Conservation (phyloP, 2,888 invertebrate genomes). For the Sisyra terminalis region DNA sequence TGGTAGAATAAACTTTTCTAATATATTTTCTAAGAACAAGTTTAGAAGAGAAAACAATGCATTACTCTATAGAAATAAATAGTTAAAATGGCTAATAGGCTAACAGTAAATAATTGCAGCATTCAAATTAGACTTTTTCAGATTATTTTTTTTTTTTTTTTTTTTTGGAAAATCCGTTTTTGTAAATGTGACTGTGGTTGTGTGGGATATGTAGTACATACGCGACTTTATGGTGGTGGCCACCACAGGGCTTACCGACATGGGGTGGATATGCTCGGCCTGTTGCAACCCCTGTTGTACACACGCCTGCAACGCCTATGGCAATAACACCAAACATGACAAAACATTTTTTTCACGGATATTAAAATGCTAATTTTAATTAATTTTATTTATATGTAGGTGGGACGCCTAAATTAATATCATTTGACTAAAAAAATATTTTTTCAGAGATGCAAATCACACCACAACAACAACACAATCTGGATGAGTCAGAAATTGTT, state of each 20-base stretch:
- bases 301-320: slow-evolving; percentile 5
- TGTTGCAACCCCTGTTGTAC: no score
- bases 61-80: slow-evolving; percentile 3
- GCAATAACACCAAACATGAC: slow-evolving; percentile 3
- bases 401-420: no score
- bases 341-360: not conserved
- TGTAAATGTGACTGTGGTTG: no score
- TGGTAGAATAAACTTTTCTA: not conserved
- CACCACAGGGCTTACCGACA: slow-evolving; percentile 6
- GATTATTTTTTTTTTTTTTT: no score
- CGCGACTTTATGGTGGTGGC: slow-evolving; percentile 7
- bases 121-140: no score
- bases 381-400: not conserved
- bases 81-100: not conserved
- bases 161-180: no score
- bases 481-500: not conserved
- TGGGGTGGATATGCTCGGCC: not conserved
- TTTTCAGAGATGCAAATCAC: no score
- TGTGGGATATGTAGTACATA: slow-evolving; percentile 4
- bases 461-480: not conserved
- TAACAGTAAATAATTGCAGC: no score
- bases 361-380: not conserved
- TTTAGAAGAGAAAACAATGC: not conserved
- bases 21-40: not conserved
- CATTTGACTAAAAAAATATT: no score